Base-by-base conservation (phyloP, 2,113 vertebrate genomes). In the Heteronetta atricapilla region DNA sequence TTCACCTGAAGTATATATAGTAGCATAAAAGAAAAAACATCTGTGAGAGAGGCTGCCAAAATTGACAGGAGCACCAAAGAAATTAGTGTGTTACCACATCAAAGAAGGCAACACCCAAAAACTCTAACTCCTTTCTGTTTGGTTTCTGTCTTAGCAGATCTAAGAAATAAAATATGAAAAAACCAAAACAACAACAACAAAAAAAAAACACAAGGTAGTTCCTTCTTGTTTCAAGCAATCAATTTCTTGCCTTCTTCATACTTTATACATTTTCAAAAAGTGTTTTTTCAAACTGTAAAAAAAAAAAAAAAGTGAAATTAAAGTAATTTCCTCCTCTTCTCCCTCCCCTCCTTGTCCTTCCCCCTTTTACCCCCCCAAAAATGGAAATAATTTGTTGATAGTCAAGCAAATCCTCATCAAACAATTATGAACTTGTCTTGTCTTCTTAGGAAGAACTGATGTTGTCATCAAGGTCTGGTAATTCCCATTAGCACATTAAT, bases 391-490 rank as follows among this genome's bases (percentile, higher is more conserved):
- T 81, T 86, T 67, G 29, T 80, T 6, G 1, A 66, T 21, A 44
- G 46, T 91, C n/a, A 90, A 88, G n/a, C 7, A 13, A 86, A 82
- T 82, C 8, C 13, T 62, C 38, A 79, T 80, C 74, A 84, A 75
- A 79, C 34, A 40, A 50, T 62, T 85, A 52, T 11, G 15, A 88
- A 53, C 8, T 74, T 53, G 31, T 18, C 66, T 79, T 58, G 7
- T 89, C 81, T 76, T 73, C 53, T 86, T 88, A 46, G 22, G 67
- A 66, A 85, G 26, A 36, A 62, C 40, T 91, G 50, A 67, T 50
- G n/a, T 82, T 92, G 31, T 85, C 38, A 58, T 86, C 75, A 40
- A 83, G 63, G 79, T 91, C 92, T 86, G 28, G 7, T 74, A 91
- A 83, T 77, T 82, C 1, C 55, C n/a, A 50, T 90, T 90, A 95